These are phyloP conservation scores for Minunthozetes semirufus DNA, from an alignment of 2,888 invertebrate genomes.

Conservation along the genomic window DNA sequence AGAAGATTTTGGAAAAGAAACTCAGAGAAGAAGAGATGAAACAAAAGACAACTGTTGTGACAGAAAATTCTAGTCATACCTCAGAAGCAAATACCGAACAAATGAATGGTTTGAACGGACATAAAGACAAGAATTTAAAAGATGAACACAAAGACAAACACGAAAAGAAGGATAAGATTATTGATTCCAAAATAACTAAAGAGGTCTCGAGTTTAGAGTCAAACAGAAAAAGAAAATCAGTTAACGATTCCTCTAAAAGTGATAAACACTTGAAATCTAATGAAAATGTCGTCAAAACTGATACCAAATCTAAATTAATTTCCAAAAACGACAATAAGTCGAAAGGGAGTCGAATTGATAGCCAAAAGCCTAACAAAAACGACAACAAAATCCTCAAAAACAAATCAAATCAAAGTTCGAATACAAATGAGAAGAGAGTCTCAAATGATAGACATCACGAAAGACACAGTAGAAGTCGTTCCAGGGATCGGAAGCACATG, in stretches of 20 bases:
- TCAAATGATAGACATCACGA: conserved; percentile 1
- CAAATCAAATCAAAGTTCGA: background rate
- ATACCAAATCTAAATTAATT: background rate
- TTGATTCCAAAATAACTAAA: background rate
- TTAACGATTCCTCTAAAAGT: background rate
- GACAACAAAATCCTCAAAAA: background rate
- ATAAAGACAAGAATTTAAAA: background rate
- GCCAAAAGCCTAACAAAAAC: background rate
- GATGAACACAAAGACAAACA: background rate
- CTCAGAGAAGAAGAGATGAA: conserved; percentile 40
- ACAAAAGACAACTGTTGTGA: background rate
- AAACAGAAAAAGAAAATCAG: conserved; percentile 5
- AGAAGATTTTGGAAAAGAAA: conserved; percentile 48
- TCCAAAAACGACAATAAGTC: background rate
- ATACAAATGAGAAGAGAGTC: background rate
- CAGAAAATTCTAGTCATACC: background rate
- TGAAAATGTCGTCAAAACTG: conserved; percentile 2
- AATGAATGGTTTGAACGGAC: conserved; percentile 17
- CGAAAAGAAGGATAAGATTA: background rate
- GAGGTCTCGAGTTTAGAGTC: background rate
- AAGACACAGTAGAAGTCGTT: background rate
- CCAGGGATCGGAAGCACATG: background rate
- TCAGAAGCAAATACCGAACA: background rate
- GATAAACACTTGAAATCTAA: conserved; percentile 13
- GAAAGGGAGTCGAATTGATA: background rate